Base-by-base conservation (phyloP, 2,888 invertebrate genomes). In the Marronus borbonicus region DNA sequence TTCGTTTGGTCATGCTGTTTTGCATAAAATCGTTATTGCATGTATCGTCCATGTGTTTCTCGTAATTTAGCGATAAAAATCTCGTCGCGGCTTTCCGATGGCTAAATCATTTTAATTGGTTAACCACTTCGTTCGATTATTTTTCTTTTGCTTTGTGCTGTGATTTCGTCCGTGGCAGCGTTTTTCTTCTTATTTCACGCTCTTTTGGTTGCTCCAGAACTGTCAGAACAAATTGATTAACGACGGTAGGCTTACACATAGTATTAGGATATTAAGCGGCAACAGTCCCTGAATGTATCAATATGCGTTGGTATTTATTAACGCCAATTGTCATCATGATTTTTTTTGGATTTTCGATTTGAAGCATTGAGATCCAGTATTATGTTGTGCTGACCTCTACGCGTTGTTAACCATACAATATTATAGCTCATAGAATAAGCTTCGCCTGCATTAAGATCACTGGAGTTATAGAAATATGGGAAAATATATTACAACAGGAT, bases 171-270 rank as follows among this genome's bases (percentile, higher is more conserved):
- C 36, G 39, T 39, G 20, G 55, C 17, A 58, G 55, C 20, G n/a
- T 64, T 64, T 64, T 64, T 64, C 64, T 64, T 64, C 64, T 64
- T 64, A 64, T 64, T 64, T 36, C 39, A 64, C 64, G 39, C 64
- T 64, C 64, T 31, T 39, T 14, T 39, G 64, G n/a, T 20, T 17
- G 39, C 36, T 64, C 64, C 64, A 64, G 64, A 64, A 64, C 64
- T 64, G 64, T 64, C 64, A 64, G 39, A 39, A 64, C 17, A 14
- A 64, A 36, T 39, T 64, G 64, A 64, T 64, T 17, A 39, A 64
- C 64, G 64, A 64, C 64, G 31, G 64, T 39, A 17, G n/a, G 64
- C 36, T 64, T 8, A 58, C 14, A 17, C n/a, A 24, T 5, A 20
- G 17, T 17, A 4, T 17, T n/a, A 36, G 64, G 39, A n/a, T 31